Base-by-base conservation (phyloP, 2,888 invertebrate species). In the Sarcophaga variegata region DNA sequence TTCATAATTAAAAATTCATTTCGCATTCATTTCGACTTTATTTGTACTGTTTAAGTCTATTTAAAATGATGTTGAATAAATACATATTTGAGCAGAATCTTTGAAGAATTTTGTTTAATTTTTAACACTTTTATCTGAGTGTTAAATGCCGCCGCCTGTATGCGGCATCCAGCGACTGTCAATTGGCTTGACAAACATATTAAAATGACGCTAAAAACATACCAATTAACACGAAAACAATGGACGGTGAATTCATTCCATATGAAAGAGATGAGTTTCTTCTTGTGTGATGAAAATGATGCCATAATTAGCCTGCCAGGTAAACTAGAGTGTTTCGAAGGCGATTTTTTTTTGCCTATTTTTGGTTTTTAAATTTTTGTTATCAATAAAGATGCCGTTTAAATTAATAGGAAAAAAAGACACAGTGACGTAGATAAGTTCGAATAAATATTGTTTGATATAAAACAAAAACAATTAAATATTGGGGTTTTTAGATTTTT, bases 1-100 rank as follows among this genome's bases (percentile, higher is more conserved):
- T 71, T 66, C 64, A 75, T 66, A 71, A 84, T 71, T 84, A 74
- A 12, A 75, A 64, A 84, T 87, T 87, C 87, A 79, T 71, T 84
- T 76, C 78, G 84, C 78, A 81, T 84, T 64, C 47, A 60, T 72
- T 76, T 60, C n/a, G 54, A 62, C 6, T 69, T 47, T 69, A n/a
- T 59, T 77, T 80, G 71, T 59, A 47, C 1, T 70, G 66, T 20
- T 45, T 17, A 63, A 54, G 54, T 54, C 54, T 5, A 67, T 67
- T 67, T 67, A 45, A n/a, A 45, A 22, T 59, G 25, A 47, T 64
- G 25, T 60, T 37, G 10, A 17, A 14, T n/a, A 78, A 71, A 83
- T 59, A 79, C 6, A 70, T 49, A 14, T 14, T 20, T 62, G 25
- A 25, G 45, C 45, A 64, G 49, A 83, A 70, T 70, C 69, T 83